Evolutionary conservation across 1,140 invertebrate genomes (phyloP), one percentile per base, ranked within the genome.

Genomic region (Marisa cornuarietis): DNA sequence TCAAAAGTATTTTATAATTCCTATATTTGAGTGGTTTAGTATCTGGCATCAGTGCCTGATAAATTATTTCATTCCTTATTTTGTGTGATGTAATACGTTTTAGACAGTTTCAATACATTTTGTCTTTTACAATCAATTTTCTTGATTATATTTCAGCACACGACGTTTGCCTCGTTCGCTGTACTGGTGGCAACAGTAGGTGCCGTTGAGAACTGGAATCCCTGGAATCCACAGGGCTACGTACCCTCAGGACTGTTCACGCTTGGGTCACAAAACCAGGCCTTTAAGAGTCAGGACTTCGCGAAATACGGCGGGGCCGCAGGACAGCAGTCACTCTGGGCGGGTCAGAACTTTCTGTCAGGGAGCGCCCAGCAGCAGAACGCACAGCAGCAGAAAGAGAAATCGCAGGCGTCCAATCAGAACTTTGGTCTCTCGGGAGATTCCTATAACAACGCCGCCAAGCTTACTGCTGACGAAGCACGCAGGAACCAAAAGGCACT

Each of bases 401-500:
- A 65, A 7, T 62, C 9, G 10, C 76, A 68, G 22, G 11, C 49
- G 18, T 63, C 76, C 65, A 68, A 77, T n/a, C 76, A 77, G 49
- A 52, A 77, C 42, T 77, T 77, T n/a, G 76, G 76, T 31, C 63
- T 58, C 26, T 6, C 4, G 65, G 69, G 72, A 73, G 76, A 76
- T n/a, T 71, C 42, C 54, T 80, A 76, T 65, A 73, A 62, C 79
- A 75, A 80, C 79, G 76, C 76, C 65, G 79, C 72, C 61, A 73
- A 80, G 79, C 79, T 76, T 52, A 80, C 76, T 65, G 22, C 73
- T 4, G 73, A 80, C 54, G 79, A 80, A 73, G 79, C 71, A 9
- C 73, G 75, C 9, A 62, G 58, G 14, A 80, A 80, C 79, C 71
- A 61, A 20, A 71, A 80, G 63, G 72, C 49, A 54, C 69, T 80